phyloP scores from a whole-genome alignment of 1,140 invertebrate species.

The Apis florea region DNA sequence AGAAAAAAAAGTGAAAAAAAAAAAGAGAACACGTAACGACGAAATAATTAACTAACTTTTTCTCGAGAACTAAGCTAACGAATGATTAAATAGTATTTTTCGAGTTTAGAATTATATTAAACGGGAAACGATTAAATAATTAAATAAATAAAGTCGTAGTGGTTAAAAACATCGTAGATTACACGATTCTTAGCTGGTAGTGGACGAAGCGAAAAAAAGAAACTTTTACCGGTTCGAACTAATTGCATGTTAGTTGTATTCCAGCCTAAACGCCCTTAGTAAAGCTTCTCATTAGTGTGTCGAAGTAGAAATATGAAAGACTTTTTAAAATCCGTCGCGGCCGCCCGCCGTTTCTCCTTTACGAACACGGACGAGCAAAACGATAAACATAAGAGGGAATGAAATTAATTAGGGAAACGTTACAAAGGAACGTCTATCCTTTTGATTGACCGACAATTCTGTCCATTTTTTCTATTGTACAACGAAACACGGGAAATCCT shows the following conservation, averaged over 20 bases:
- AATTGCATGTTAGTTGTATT: constrained; percentile 66
- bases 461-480: background rate
- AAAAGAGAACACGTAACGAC: constrained; percentile 22
- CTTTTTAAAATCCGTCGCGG: constrained; percentile 4
- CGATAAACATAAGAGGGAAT: background rate
- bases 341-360: constrained; percentile 33
- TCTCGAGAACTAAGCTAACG: constrained; percentile 67
- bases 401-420: too few species aligned
- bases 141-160: constrained; percentile 46
- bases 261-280: constrained; percentile 58
- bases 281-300: constrained; percentile 34
- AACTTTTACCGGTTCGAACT: constrained; percentile 31
- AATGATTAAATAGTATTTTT: constrained; percentile 73
- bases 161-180: constrained; percentile 61
- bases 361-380: constrained; percentile 31
- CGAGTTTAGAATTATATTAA: constrained; percentile 63
- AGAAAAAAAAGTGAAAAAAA: constrained; percentile 1
- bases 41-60: constrained; percentile 40
- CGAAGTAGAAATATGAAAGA: constrained; percentile 15
- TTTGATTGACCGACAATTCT: background rate
- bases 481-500: background rate
- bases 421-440: background rate
- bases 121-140: background rate
- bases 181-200: constrained; percentile 42
- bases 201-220: background rate